Base-by-base conservation (phyloP, 2,888 invertebrate genomes). In the Perizoma flavofasciatum region DNA sequence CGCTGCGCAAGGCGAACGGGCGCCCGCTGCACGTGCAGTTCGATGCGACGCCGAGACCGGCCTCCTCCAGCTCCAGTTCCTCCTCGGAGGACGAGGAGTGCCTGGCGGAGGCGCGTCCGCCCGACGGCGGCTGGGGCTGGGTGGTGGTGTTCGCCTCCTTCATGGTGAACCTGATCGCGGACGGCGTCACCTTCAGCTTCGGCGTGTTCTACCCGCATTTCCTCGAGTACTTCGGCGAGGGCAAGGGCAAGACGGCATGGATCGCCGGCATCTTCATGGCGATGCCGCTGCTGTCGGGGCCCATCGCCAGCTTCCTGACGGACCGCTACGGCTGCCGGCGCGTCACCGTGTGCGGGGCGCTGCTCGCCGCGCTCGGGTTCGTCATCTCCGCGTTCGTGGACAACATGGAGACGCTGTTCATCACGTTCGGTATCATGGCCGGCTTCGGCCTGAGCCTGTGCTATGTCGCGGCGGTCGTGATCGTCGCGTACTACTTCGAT, bases 101-200 rank as follows among this genome's bases (percentile, higher is more conserved):
- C 50, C 88, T 94, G 72, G 92, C 95, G 6, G 95, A 95, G 80
- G 94, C 95, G 0, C 89, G 95, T 22, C 95, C 96, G 0, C 97
- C 97, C 1, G 97, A 98, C 83, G 97, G 97, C 7, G 97, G 98
- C 9, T 98, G 96, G 96, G 98, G 98, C 5, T 98, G 98, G 98
- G 96, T 98, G 37, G 94, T 98, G 52, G 98, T 98, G 0, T 95
- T 96, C 63, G 97, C 97, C 33, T 95, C 97, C 0, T 98, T 98
- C 82, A 93, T 97, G 89, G 96, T 97, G 66, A 97, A 97, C 82
- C 93, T 97, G 65, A 97, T 98, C 73, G 97, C 97, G 44, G 98
- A 98, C 82, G 98, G 98, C 4, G 95, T 98, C 69, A 97, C 97
- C 0, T 97, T 98, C 88, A 97, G 97, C 67, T 98, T 98, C 84